Evolutionary conservation across 2,113 vertebrate species (phyloP), one percentile per base, ranked within the genome.

Genomic region (Noturus placidus): DNA sequence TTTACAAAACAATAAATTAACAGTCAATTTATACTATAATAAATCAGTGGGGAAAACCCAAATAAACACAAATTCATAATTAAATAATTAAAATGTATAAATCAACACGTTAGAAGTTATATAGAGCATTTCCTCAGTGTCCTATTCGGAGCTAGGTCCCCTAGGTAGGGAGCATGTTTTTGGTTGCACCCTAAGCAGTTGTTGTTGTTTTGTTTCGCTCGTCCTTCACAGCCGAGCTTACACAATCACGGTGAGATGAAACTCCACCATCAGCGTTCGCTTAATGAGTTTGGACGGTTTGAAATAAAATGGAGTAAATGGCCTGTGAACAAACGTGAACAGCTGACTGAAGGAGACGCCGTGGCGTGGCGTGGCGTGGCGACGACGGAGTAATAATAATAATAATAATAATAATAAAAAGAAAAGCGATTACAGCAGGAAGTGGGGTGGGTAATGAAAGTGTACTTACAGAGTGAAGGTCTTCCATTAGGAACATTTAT

Each of bases 401-500:
- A 63, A 72, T 72, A 76, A 82, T 33, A 79, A 79, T 54, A 65
- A 82, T 20, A 61, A 70, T 17, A 70, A 67, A 35, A 77, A 52
- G 7, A 76, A 52, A n/a, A 77, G 46, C 46, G 76, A 78, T 78
- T 78, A 78, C 25, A n/a, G 63, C 38, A 69, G 61, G 63, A 84
- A 84, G 27, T 52, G 42, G 46, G 82, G 63, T 70, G 69, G 82
- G 63, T 70, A 69, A 82, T 84, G 63, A 84, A 84, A 54, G 82
- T 84, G 82, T 69, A 84, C 82, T 84, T 84, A 54, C n/a, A 67
- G 82, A 67, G 42, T 52, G 63, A 84, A 69, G 61, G 82, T 69
- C 82, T 84, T n/a, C 42, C 82, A 69, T 84, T 69, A 84, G 63
- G 63, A 27, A 69, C 63, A 54, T 84, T 84, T 84, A 84, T 84